These are phyloP conservation scores for Mongoloraphidia duomilia DNA, from an alignment of 2,888 invertebrate species.

Conservation along the genomic window DNA sequence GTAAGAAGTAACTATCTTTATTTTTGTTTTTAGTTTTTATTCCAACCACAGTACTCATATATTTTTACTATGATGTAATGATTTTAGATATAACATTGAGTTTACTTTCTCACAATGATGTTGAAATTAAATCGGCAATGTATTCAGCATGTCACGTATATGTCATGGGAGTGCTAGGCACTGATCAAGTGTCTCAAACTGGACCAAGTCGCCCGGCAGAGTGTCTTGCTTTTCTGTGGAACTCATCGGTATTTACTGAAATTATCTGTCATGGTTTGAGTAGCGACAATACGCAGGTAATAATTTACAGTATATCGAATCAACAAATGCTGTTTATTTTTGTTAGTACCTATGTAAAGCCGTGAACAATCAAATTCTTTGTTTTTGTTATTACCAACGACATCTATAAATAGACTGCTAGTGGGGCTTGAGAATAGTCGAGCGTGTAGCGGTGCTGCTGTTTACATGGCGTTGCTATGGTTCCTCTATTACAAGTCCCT, in stretches of 20 bases:
- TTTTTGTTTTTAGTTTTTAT: too few species aligned
- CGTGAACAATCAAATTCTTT: not conserved
- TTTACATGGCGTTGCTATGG: too few species aligned
- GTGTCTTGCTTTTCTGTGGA: conserved; percentile 38
- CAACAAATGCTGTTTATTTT: not conserved
- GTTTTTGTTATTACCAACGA: not conserved
- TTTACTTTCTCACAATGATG: conserved; percentile 40
- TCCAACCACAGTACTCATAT: conserved; percentile 4
- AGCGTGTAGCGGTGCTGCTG: too few species aligned
- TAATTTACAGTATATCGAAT: too few species aligned
- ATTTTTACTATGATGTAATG: conserved; percentile 2
- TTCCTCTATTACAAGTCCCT: too few species aligned
- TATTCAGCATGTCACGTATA: conserved; percentile 39
- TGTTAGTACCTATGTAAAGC: not conserved
- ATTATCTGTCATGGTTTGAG: conserved; percentile 47
- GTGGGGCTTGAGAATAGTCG: too few species aligned
- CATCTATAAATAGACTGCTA: not conserved
- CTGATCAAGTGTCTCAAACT: conserved; percentile 24
- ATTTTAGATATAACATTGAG: conserved; percentile 30
- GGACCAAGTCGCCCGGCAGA: conserved; percentile 31
- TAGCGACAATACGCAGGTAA: conserved; percentile 29
- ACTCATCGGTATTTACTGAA: conserved; percentile 43
- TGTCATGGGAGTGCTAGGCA: conserved; percentile 39
- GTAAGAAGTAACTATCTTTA: too few species aligned
- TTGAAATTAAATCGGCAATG: conserved; percentile 36